Evolutionary conservation across 2,888 invertebrate species (phyloP).

Genomic region (Girardia tigrina): DNA sequence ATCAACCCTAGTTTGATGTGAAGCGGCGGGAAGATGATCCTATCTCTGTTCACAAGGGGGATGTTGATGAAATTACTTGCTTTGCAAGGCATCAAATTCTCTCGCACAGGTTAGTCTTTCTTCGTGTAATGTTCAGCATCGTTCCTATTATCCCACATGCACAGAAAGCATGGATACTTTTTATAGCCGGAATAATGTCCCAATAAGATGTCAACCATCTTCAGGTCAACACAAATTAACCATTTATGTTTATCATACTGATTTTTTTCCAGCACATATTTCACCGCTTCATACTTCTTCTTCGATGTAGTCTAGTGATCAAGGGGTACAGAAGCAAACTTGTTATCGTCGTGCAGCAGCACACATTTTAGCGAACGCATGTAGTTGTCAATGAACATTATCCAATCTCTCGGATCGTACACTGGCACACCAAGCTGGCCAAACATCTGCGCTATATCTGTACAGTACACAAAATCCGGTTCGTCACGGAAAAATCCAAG

Average conservation of each 20-base stretch:
- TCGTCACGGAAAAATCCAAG: no score
- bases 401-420: constrained; percentile 27
- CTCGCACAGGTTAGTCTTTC: constrained; percentile 25
- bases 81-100: constrained; percentile 28
- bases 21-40: constrained; percentile 20
- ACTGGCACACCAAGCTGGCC: constrained; percentile 30
- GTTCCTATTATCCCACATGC: constrained; percentile 40
- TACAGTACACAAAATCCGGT: no score
- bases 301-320: constrained; percentile 28
- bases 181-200: constrained; percentile 41
- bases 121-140: constrained; percentile 38
- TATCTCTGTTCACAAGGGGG: constrained; percentile 28
- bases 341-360: constrained; percentile 24
- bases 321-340: constrained; percentile 30
- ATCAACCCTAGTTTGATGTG: constrained; percentile 10
- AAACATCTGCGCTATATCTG: no score
- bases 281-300: constrained; percentile 30
- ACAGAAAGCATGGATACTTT: constrained; percentile 40
- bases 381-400: constrained; percentile 26
- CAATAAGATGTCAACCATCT: constrained; percentile 38
- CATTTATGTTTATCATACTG: constrained; percentile 32
- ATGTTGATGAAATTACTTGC: constrained; percentile 20
- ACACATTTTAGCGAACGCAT: constrained; percentile 12
- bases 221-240: constrained; percentile 35
- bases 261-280: constrained; percentile 30